phyloP scores from a whole-genome alignment of 2,113 vertebrate genomes.

The Tachysurus fulvidraco region DNA sequence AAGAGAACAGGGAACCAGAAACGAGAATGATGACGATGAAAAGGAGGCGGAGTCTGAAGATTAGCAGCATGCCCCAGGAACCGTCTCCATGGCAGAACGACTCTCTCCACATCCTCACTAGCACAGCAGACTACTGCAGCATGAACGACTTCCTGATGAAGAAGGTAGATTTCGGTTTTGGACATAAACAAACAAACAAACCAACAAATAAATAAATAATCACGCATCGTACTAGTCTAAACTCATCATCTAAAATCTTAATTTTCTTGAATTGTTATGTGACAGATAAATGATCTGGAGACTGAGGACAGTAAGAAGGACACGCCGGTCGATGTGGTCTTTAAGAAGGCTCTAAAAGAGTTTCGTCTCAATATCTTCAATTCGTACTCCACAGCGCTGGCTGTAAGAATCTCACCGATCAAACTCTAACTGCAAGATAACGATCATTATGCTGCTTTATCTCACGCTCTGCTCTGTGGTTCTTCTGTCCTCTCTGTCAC shows the following conservation, averaged over 20 bases:
- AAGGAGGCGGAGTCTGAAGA: constrained; percentile 88
- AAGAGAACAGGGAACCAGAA: constrained; percentile 95
- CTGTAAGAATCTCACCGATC: constrained; percentile 71
- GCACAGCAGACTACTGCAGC: constrained; percentile 85
- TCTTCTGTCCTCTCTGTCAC: constrained; percentile 4
- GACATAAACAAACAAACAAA: no score
- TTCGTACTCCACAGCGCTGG: constrained; percentile 90
- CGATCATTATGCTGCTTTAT: not conserved
- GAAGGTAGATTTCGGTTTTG: constrained; percentile 82
- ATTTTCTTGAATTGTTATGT: constrained; percentile 44
- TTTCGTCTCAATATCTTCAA: constrained; percentile 97
- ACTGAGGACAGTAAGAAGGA: constrained; percentile 95
- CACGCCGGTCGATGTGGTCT: constrained; percentile 93
- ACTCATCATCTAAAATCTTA: not conserved
- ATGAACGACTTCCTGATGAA: constrained; percentile 99
- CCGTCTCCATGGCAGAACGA: constrained; percentile 89
- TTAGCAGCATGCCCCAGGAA: constrained; percentile 85
- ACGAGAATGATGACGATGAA: constrained; percentile 83
- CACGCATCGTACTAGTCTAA: not conserved
- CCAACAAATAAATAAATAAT: no score
- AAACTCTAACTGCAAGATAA: not conserved
- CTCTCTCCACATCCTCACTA: constrained; percentile 86
- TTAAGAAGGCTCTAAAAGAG: constrained; percentile 96
- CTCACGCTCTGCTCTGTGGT: not conserved
- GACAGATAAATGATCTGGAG: constrained; percentile 90